Evolutionary conservation across 2,113 vertebrate genomes (phyloP).

Genomic region (Nibea coibor): DNA sequence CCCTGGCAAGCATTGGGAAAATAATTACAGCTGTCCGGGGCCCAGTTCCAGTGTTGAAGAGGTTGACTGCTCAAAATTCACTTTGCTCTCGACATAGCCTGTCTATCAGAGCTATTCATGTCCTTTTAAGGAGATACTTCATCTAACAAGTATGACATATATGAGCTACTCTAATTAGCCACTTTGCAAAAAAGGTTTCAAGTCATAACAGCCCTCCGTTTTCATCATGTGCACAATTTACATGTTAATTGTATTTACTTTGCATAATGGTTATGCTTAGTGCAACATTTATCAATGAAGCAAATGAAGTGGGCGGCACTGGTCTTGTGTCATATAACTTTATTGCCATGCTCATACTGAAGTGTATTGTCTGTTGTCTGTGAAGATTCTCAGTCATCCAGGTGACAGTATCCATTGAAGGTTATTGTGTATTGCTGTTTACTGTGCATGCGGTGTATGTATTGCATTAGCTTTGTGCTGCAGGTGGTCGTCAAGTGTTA

Average conservation of each 20-base stretch:
- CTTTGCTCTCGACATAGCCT: slow-evolving; percentile 26
- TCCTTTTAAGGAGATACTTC: not conserved
- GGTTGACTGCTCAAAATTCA: slow-evolving; percentile 44
- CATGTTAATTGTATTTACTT: slow-evolving; percentile 58
- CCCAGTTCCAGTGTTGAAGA: slow-evolving; percentile 11
- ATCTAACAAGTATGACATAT: not conserved
- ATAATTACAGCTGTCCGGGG: slow-evolving; percentile 70
- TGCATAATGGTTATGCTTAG: slow-evolving; percentile 16
- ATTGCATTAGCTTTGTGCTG: not conserved
- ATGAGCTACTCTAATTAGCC: not conserved
- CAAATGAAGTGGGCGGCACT: not conserved
- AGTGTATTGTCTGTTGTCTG: not conserved
- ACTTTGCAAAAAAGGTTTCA: slow-evolving; percentile 2
- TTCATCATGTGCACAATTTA: slow-evolving; percentile 54
- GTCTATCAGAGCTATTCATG: not conserved
- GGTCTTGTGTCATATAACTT: not conserved
- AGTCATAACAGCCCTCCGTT: slow-evolving; percentile 24
- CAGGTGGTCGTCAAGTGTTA: not conserved
- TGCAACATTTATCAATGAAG: slow-evolving; percentile 1
- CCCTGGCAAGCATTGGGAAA: slow-evolving; percentile 69
- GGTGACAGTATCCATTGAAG: too few species aligned
- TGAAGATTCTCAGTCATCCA: not conserved
- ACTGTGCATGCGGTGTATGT: not conserved
- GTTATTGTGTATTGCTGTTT: not conserved
- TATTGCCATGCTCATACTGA: not conserved